Conservation (phyloP, 2,113 vertebrate genomes). For the Apistogramma diplotaenia region DNA sequence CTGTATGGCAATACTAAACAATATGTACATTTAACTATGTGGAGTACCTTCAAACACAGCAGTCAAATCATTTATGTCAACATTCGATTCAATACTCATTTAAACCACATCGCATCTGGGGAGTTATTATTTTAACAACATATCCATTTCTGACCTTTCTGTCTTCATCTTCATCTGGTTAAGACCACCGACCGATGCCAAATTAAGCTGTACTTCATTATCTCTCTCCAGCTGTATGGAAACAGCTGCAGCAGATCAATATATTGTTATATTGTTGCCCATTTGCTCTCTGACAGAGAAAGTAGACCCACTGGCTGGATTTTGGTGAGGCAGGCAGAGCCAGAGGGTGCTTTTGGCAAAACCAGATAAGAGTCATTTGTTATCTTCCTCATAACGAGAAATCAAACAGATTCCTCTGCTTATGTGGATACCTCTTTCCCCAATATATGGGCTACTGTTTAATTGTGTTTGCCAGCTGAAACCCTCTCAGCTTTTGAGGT, state of each 20-base stretch:
- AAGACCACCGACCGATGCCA: conserved; percentile 38
- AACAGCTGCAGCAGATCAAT: conserved; percentile 64
- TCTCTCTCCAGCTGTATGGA: conserved; percentile 54
- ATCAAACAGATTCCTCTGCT: conserved; percentile 63
- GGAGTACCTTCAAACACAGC: background rate
- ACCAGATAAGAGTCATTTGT: conserved; percentile 64
- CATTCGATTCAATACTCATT: background rate
- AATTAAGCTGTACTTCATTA: conserved; percentile 56
- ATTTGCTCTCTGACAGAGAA: conserved; percentile 35
- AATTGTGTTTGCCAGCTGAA: conserved; percentile 69
- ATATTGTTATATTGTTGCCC: conserved; percentile 54
- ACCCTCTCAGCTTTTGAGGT: conserved; percentile 67
- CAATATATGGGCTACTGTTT: conserved; percentile 53
- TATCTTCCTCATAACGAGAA: conserved; percentile 63
- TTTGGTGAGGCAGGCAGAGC: background rate
- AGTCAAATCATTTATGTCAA: background rate
- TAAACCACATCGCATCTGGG: background rate
- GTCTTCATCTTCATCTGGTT: conserved; percentile 6
- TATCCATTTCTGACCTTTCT: background rate
- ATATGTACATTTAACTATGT: background rate
- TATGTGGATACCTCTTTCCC: conserved; percentile 36
- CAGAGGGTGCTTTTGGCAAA: conserved; percentile 26
- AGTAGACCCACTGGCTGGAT: background rate
- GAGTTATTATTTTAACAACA: background rate
- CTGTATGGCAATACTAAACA: background rate